phyloP scores from a whole-genome alignment of 1,140 invertebrate species.

The Paralvinella palmiformis region DNA sequence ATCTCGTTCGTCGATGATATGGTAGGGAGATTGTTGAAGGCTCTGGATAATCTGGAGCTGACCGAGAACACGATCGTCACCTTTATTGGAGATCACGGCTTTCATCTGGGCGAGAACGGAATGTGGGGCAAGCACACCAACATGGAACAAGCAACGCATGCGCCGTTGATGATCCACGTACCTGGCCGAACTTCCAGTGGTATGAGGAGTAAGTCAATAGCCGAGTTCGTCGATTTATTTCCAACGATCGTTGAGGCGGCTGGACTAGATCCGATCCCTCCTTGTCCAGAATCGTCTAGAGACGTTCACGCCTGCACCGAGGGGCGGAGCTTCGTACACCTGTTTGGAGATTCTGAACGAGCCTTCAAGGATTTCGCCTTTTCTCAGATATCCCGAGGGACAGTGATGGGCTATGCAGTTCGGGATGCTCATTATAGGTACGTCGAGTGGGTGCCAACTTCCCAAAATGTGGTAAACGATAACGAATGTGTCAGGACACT shows the following conservation, averaged over 20 bases:
- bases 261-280: background rate
- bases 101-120: slow-evolving; percentile 23
- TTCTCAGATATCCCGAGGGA: no score
- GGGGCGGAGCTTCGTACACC: background rate
- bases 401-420: background rate
- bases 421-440: background rate
- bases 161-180: background rate
- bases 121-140: slow-evolving; percentile 13
- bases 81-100: slow-evolving; percentile 26
- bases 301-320: background rate
- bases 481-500: no score
- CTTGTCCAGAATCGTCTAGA: background rate
- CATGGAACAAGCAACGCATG: background rate
- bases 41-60: slow-evolving; percentile 21
- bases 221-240: slow-evolving; percentile 6
- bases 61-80: slow-evolving; percentile 24
- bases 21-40: slow-evolving; percentile 21
- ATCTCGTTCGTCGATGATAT: slow-evolving; percentile 22
- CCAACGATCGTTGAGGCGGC: slow-evolving; percentile 1
- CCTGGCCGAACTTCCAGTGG: background rate
- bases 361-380: background rate
- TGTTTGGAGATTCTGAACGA: background rate
- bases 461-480: no score
- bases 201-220: background rate
- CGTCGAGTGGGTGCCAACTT: background rate